Conservation (phyloP, 2,113 vertebrate genomes). For the Protobothrops mucrosquamatus region DNA sequence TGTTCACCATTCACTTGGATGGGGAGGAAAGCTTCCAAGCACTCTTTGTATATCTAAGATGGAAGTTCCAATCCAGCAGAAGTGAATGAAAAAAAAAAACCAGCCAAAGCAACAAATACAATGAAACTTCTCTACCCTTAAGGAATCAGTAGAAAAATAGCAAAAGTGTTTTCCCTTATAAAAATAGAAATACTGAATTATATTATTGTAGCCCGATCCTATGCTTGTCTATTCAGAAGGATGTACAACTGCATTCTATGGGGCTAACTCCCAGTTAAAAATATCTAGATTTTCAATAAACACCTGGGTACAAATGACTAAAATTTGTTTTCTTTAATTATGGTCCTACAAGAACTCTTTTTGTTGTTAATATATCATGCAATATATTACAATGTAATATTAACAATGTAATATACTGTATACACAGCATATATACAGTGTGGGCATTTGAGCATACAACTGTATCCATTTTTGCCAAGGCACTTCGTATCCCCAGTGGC, state of each 20-base stretch:
- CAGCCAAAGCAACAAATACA: not conserved
- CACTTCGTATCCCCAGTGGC: constrained; percentile 41
- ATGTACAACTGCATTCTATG: not conserved
- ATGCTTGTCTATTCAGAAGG: not conserved
- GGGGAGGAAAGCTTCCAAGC: not conserved
- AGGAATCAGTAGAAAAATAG: not conserved
- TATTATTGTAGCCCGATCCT: not conserved
- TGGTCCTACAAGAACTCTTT: constrained; percentile 19
- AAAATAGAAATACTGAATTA: not conserved
- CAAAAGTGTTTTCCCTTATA: not conserved
- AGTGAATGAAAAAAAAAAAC: not conserved
- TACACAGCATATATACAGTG: constrained; percentile 6
- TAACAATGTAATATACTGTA: constrained; percentile 24
- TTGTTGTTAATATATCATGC: constrained; percentile 22
- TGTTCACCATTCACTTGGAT: not conserved
- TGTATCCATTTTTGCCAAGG: constrained; percentile 30
- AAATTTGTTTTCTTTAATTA: constrained; percentile 5
- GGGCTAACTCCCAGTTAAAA: not conserved
- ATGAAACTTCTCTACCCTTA: not conserved
- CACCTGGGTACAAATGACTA: not conserved
- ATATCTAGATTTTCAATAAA: not conserved
- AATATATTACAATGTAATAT: not conserved
- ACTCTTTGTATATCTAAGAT: not conserved
- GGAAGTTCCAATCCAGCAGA: not conserved
- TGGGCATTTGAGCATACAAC: constrained; percentile 1